Evolutionary conservation across 1,140 invertebrate genomes (phyloP).

Genomic region (Dufourea novaeangliae): DNA sequence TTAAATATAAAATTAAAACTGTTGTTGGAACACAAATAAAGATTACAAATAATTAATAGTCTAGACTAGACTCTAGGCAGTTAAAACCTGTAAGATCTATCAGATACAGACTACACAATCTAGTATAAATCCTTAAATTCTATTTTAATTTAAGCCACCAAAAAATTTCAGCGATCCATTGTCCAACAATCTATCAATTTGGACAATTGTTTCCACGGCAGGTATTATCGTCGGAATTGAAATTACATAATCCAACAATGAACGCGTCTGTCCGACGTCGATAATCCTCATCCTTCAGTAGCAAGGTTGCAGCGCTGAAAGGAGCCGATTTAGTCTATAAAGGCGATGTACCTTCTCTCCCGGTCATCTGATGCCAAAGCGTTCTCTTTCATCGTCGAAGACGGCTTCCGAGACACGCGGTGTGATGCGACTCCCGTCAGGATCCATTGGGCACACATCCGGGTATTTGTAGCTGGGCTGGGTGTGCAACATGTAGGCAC

Average conservation of each 20-base stretch:
- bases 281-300: not conserved
- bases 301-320: not conserved
- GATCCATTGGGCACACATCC: conserved; percentile 64
- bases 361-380: conserved; percentile 23
- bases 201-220: too few relatives aligned
- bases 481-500: conserved; percentile 65
- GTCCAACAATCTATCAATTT: too few relatives aligned
- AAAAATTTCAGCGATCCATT: too few relatives aligned
- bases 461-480: conserved; percentile 58
- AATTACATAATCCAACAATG: not conserved
- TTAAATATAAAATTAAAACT: too few relatives aligned
- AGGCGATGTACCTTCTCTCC: conserved; percentile 8
- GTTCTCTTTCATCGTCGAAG: conserved; percentile 31
- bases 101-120: too few relatives aligned
- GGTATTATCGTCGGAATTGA: too few relatives aligned
- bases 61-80: too few relatives aligned
- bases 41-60: too few relatives aligned
- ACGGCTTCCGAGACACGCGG: conserved; percentile 34
- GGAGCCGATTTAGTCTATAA: conserved; percentile 15
- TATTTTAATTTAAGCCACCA: too few relatives aligned
- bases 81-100: too few relatives aligned
- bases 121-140: too few relatives aligned
- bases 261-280: not conserved
- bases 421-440: conserved; percentile 31
- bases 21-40: too few relatives aligned